Evolutionary conservation across 2,888 invertebrate species (phyloP), one percentile per base, ranked within the genome.

Genomic region (Phaedon cochleariae): DNA sequence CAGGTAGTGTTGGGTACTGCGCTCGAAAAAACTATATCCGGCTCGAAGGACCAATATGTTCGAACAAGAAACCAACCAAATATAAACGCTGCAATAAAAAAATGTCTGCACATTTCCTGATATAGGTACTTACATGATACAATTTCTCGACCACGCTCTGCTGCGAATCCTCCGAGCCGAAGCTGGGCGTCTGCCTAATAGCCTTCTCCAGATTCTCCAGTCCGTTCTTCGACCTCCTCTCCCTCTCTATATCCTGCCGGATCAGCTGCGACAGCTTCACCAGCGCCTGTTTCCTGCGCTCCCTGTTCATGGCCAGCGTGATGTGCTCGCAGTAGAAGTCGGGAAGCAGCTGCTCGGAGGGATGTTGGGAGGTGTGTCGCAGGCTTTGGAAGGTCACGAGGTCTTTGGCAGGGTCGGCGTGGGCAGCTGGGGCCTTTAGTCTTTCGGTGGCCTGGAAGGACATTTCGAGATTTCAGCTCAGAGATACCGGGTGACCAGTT

Each of bases 311-410:
- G 26, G 94, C 93, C 75, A 96, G 87, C 1, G 94, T 94, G 71
- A 94, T 91, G 84, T 97, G 97, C 81, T 97, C 97, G 76, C 97
- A 96, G 84, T 96, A 97, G 85, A 96, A 96, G 84, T 97, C 96
- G 0, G 97, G 95, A 69, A 97, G 84, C 59, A 96, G 86, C 82
- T 97, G 96, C 79, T 97, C 96, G 9, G 89, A 85, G 54, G 86
- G 85, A 69, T 85, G 83, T 59, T 83, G 84, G 0, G 88, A 87
- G 6, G 89, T 89, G 15, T 91, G 90, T 62, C 90, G 87, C 62
- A 91, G 89, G 66, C 90, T 91, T 51, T 89, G 85, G 70, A 89
- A 86, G 7, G 89, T 87, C 1, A 87, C 84, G 81, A 90, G 85
- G 75, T 90, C 90, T 76, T 90, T 88, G 67, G 90, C 86, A 7